phyloP scores from a whole-genome alignment of 2,113 vertebrate species.

The Onychostruthus taczanowskii region DNA sequence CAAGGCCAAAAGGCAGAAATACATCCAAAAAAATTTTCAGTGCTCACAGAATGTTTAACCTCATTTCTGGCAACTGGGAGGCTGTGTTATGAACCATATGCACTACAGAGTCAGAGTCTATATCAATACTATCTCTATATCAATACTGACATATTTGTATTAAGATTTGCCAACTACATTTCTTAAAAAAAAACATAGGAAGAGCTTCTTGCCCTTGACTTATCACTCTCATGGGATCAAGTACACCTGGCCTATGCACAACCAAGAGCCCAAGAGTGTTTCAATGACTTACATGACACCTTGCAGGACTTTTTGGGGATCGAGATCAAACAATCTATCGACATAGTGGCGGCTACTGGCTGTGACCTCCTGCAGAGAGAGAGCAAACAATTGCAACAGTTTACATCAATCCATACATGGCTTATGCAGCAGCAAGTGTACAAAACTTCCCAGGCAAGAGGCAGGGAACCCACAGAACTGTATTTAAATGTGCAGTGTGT shows the following conservation, averaged over 20 bases:
- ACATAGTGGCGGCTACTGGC: slow-evolving; percentile 99
- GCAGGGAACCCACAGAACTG: not conserved
- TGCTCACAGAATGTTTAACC: not conserved
- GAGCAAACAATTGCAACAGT: not conserved
- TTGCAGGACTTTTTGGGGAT: slow-evolving; percentile 98
- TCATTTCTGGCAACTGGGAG: not conserved
- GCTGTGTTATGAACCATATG: not conserved
- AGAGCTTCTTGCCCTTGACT: not conserved
- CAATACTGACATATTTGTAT: not conserved
- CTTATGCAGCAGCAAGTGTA: not conserved
- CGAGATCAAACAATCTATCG: slow-evolving; percentile 96
- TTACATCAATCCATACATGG: not conserved
- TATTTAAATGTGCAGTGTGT: not conserved
- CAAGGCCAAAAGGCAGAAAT: not conserved
- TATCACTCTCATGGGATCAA: not conserved
- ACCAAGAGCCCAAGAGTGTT: slow-evolving; percentile 37
- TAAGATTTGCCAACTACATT: not conserved
- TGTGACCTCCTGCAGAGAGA: slow-evolving; percentile 89
- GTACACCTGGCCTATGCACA: not conserved
- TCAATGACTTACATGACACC: slow-evolving; percentile 96
- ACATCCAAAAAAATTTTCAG: accelerated
- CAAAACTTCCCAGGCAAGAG: not conserved
- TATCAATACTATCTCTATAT: not conserved
- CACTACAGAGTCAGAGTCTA: not conserved
- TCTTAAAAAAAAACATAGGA: not conserved